Evolutionary conservation across 2,797 vertebrate genomes (phyloP), one percentile per base, ranked within the genome.

Genomic region (Crypturellus tataupa): DNA sequence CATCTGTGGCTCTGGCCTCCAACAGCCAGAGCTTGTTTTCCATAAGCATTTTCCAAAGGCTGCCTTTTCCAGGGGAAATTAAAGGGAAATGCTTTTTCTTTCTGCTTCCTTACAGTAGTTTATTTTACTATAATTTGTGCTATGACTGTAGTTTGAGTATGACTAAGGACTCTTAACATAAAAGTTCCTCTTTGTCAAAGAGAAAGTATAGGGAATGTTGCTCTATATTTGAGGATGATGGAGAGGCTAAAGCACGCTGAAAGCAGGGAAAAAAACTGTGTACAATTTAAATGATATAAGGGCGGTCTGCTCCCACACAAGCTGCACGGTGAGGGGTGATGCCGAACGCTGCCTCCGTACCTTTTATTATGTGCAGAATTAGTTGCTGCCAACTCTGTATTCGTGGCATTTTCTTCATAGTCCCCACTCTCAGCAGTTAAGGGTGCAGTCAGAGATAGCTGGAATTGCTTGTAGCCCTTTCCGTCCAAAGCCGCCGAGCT

Each of bases 401-500:
- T 83, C 35, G 44, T 78, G 59, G 31, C 18, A 6, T 37, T 59
- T 20, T 65, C 69, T 85, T 37, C 9, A 17, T 77, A 33, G 18
- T 83, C 64, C 47, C 42, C 75, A 39, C 80, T 71, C 75, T 79
- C 81, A 92, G 56, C 65, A 35, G 3, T 33, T 39, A 27, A 39
- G 72, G 80, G 35, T 72, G 37, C 69, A 39, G 82, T 25, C 63
- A 72, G 77, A 78, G 18, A 27, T 27, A 85, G 80, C 46, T 62
- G 82, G 37, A 79, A 51, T 69, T 79, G 72, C 65, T 85, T 31
- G 25, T 69, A 40, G 64, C 53, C 65, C 83, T 73, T 68, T 39
- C 8, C 69, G 77, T 24, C 80, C 80, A 91, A 81, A 95, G 85
- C 51, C 89, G 24, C 80, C 35, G 49, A 72, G 94, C 40, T 19